These are phyloP conservation scores for Marmota monax DNA, from an alignment of 2,113 vertebrate genomes.

Conservation along the genomic window DNA sequence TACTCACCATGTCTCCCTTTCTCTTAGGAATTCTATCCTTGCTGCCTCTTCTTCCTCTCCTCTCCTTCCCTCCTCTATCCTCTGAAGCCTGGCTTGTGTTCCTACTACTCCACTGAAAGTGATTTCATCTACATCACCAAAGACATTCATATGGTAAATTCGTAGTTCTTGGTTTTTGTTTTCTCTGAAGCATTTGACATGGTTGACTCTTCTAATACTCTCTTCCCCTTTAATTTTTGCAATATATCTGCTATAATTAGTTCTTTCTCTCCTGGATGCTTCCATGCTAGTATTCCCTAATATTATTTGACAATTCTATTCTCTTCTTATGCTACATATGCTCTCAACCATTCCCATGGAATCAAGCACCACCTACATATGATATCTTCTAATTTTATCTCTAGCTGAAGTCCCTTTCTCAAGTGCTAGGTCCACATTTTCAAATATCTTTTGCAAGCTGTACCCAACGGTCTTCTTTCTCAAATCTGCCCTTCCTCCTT, in stretches of 20 bases:
- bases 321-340: neutral
- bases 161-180: neutral
- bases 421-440: neutral
- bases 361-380: neutral
- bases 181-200: neutral
- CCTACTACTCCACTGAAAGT: neutral
- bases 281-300: neutral
- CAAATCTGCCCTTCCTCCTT: neutral
- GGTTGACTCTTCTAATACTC: neutral
- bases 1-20: neutral
- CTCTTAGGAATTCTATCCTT: neutral
- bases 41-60: neutral
- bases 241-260: neutral
- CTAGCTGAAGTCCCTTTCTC: conserved; percentile 17
- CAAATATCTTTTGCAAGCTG: neutral
- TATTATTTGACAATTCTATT: neutral
- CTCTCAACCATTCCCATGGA: neutral
- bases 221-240: neutral
- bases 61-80: neutral
- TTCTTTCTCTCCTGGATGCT: neutral
- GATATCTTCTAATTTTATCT: neutral
- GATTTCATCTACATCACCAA: neutral
- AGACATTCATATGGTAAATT: neutral
- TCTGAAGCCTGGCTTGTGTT: neutral
- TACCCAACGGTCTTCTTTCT: neutral